Percentiles rank a stretch among this genome's conserved stretches.
Evolutionary conservation across 2,797 vertebrate genomes (phyloP).

Genomic region (Synanceia verrucosa): DNA sequence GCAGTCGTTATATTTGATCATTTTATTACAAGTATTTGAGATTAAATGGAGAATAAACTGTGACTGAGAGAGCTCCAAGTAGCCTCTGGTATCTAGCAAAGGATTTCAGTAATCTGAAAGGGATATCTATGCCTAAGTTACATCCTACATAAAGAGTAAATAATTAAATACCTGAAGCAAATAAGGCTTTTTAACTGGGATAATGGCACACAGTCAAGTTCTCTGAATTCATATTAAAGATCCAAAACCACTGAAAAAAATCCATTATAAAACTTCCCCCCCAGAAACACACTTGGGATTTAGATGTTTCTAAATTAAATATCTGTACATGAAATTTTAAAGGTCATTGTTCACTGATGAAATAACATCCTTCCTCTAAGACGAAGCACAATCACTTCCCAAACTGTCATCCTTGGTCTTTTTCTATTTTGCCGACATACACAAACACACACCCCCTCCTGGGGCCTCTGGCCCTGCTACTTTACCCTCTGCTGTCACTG

Average conservation of each 20-base stretch:
- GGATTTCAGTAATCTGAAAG: neutral
- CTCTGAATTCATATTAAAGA: neutral
- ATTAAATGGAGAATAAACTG: neutral
- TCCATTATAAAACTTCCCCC: neutral
- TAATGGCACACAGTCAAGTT: neutral
- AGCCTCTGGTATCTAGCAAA: neutral
- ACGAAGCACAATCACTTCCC: neutral
- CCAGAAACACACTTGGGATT: neutral
- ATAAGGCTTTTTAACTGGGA: neutral
- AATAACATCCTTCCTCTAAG: neutral
- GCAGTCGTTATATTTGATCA: neutral
- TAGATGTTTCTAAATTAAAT: neutral
- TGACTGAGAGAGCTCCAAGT: neutral
- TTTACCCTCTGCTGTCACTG: slow-evolving; percentile 16
- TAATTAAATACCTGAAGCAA: neutral
- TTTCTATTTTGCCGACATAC: neutral
- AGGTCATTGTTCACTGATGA: slow-evolving; percentile 13
- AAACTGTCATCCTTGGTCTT: neutral
- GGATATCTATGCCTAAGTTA: neutral
- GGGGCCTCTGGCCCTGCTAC: neutral
- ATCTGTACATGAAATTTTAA: slow-evolving; percentile 4
- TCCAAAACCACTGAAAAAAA: neutral
- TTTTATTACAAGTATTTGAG: neutral
- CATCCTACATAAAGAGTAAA: neutral
- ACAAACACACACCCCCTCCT: neutral